Percentiles rank a stretch among this genome's conserved stretches.
These are phyloP conservation scores for Prorops nasuta DNA, from an alignment of 1,140 invertebrate genomes.

Conservation along the genomic window DNA sequence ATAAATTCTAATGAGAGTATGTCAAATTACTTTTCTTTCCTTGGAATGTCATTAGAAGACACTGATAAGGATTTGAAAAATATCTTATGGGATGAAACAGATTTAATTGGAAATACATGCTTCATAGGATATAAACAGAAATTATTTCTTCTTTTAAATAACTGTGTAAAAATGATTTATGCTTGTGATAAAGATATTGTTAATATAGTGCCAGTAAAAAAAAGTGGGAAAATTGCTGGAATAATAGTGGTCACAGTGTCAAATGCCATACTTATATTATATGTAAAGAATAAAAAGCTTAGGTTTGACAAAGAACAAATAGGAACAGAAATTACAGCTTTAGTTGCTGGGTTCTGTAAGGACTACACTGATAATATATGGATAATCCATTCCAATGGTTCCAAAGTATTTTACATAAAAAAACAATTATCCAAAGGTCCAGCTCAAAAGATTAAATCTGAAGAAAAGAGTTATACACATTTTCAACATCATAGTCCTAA, in stretches of 20 bases:
- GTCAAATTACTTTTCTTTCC: not conserved
- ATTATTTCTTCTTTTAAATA: conserved; percentile 16
- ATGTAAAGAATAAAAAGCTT: conserved; percentile 21
- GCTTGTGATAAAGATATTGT: conserved; percentile 20
- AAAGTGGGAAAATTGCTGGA: conserved; percentile 22
- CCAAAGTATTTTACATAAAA: conserved; percentile 25
- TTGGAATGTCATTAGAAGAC: conserved; percentile 2
- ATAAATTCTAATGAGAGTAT: not conserved
- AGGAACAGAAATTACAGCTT: conserved; percentile 5
- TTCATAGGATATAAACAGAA: conserved; percentile 29
- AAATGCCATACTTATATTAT: conserved; percentile 26
- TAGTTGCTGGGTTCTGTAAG: conserved; percentile 30
- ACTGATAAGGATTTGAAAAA: conserved; percentile 15
- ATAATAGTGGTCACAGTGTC: conserved; percentile 26
- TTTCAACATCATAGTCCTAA: conserved; percentile 24
- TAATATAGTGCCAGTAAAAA: conserved; percentile 28
- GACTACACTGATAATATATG: conserved; percentile 20
- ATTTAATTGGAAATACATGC: conserved; percentile 17
- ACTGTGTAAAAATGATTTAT: conserved; percentile 29
- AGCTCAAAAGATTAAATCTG: conserved; percentile 6
- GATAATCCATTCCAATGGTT: conserved; percentile 32
- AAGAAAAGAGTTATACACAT: conserved; percentile 23
- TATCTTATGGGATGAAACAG: conserved; percentile 7
- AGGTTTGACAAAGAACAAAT: conserved; percentile 31
- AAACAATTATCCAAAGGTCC: conserved; percentile 21